A percentile compares a stretch with the other conserved stretches of the same genome.
phyloP scores from a whole-genome alignment of 2,113 vertebrate species.

The Cricetomys ansorgei region DNA sequence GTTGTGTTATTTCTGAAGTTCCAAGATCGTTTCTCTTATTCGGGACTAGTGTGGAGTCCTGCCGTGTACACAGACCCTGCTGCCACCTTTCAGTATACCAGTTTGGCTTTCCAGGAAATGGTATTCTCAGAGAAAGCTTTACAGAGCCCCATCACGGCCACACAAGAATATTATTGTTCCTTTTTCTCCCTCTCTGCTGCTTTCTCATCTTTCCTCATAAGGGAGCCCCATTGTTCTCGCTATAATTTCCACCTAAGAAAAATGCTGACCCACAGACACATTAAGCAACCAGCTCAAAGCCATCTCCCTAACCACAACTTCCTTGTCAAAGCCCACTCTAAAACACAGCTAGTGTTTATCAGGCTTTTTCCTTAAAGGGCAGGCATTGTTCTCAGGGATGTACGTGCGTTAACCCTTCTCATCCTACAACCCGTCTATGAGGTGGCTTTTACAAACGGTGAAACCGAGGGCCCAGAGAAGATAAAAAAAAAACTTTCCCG shows the following conservation, averaged over 20 bases:
- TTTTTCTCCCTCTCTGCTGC: neutral
- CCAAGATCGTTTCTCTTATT: neutral
- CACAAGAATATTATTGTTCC: slow-evolving; percentile 5
- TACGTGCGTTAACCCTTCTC: neutral
- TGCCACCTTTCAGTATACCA: neutral
- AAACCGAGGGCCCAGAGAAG: neutral
- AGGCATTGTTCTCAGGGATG: slow-evolving; percentile 8
- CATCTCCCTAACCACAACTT: neutral
- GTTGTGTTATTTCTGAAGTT: neutral
- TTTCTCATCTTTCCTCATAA: neutral
- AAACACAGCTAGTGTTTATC: neutral
- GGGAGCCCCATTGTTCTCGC: slow-evolving; percentile 30
- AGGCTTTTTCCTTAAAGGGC: neutral
- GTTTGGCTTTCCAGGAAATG: neutral
- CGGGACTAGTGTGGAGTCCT: neutral
- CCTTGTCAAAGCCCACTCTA: neutral
- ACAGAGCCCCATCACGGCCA: neutral
- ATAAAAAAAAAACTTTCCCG: neutral
- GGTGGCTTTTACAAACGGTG: neutral
- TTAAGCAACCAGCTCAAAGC: neutral
- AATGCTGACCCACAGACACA: slow-evolving; percentile 8
- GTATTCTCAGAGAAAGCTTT: neutral
- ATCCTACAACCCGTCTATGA: neutral
- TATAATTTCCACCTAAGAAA: slow-evolving; percentile 21
- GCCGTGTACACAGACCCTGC: neutral